A percentile compares a stretch with the other conserved stretches of the same genome.
These are phyloP conservation scores for Poecilus cupreus DNA, from an alignment of 2,888 invertebrate genomes.

Conservation along the genomic window DNA sequence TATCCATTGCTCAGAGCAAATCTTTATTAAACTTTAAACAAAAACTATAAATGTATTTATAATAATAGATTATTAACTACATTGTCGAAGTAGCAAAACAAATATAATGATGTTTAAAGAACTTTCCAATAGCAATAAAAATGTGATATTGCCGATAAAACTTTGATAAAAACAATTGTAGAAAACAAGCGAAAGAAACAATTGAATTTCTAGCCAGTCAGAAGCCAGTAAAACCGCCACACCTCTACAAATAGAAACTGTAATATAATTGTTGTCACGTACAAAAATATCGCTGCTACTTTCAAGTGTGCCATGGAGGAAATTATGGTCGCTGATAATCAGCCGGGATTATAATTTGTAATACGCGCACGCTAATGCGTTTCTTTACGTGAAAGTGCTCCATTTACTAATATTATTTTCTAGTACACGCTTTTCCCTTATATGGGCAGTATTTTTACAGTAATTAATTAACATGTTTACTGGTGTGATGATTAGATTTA, in stretches of 20 bases:
- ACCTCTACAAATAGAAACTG: neutral
- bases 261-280: neutral
- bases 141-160: neutral
- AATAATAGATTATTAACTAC: too few relatives aligned
- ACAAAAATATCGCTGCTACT: neutral
- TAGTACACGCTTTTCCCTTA: neutral
- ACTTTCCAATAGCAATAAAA: neutral
- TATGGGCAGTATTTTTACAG: too few relatives aligned
- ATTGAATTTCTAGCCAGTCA: too few relatives aligned
- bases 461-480: too few relatives aligned
- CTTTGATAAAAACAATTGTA: neutral
- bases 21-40: too few relatives aligned
- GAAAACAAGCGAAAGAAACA: too few relatives aligned
- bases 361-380: neutral
- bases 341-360: neutral
- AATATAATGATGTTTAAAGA: neutral
- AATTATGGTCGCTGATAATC: neutral
- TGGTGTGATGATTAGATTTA: too few relatives aligned
- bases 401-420: neutral
- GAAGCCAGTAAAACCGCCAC: too few relatives aligned
- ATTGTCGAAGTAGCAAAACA: too few relatives aligned
- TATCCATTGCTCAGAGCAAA: too few relatives aligned
- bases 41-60: too few relatives aligned
- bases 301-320: neutral
- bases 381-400: slow-evolving; percentile 26